Conservation (phyloP, 2,797 vertebrate species). For the Pelochelys cantorii region DNA sequence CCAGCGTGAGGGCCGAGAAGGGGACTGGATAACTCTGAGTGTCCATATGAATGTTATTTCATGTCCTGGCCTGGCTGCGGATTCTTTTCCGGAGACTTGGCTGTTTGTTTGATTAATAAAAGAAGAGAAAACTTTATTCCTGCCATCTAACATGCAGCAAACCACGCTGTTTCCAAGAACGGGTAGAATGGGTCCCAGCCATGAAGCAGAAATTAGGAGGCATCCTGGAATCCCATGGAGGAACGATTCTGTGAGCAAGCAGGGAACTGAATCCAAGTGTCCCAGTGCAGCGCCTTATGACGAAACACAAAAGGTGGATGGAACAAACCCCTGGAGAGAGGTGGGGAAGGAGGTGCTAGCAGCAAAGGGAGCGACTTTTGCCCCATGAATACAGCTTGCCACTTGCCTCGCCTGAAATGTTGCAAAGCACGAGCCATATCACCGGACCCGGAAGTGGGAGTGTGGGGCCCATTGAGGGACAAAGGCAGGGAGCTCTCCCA, state of each 20-base stretch:
- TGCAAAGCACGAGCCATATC: background rate
- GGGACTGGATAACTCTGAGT: background rate
- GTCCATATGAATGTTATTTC: background rate
- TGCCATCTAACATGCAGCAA: background rate
- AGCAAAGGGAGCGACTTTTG: background rate
- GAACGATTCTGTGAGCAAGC: background rate
- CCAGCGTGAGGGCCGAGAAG: accelerated
- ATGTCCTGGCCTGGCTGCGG: accelerated
- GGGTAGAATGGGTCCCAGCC: background rate
- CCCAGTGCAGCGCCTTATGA: background rate
- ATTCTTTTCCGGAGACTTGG: background rate
- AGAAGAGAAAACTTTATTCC: background rate
- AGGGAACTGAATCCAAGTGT: background rate
- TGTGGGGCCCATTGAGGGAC: background rate
- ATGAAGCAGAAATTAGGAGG: background rate
- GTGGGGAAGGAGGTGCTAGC: too few species aligned
- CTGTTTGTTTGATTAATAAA: background rate
- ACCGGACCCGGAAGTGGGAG: too few species aligned
- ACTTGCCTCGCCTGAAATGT: background rate
- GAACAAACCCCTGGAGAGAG: background rate
- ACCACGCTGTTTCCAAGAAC: background rate
- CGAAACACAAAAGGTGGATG: background rate
- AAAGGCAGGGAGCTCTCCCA: background rate
- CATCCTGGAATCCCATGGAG: background rate
- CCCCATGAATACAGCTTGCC: background rate